Conservation (phyloP, 2,888 invertebrate genomes). For the Petrolisthes cinctipes region DNA sequence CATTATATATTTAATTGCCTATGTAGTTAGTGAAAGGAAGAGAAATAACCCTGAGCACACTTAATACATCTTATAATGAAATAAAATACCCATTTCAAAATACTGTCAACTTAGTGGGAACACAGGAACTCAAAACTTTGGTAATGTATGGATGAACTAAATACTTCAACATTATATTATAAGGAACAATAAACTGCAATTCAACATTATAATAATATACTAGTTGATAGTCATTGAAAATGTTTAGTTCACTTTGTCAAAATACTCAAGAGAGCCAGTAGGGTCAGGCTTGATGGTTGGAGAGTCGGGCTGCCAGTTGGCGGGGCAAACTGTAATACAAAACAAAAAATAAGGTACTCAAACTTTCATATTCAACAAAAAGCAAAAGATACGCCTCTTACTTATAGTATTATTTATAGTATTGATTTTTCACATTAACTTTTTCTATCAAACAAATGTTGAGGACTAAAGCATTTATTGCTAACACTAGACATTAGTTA, state of each 20-base stretch:
- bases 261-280: conserved; percentile 71
- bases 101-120: background rate
- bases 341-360: too few species aligned
- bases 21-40: background rate
- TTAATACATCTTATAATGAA: too few species aligned
- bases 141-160: background rate
- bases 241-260: conserved; percentile 70
- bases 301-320: conserved; percentile 67
- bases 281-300: conserved; percentile 73
- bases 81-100: background rate
- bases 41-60: too few species aligned
- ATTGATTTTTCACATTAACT: too few species aligned
- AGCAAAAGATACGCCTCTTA: too few species aligned
- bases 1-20: background rate
- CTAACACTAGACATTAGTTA: too few species aligned
- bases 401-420: too few species aligned
- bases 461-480: too few species aligned
- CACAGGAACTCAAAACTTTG: background rate
- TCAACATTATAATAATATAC: background rate
- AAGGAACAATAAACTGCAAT: background rate
- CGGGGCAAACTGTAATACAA: conserved; percentile 62
- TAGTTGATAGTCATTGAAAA: background rate
- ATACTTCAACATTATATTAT: background rate
- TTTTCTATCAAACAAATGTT: too few species aligned
- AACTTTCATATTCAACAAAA: too few species aligned